Evolutionary conservation across 2,113 vertebrate genomes (phyloP).

Genomic region (Phylloscopus whistleri): DNA sequence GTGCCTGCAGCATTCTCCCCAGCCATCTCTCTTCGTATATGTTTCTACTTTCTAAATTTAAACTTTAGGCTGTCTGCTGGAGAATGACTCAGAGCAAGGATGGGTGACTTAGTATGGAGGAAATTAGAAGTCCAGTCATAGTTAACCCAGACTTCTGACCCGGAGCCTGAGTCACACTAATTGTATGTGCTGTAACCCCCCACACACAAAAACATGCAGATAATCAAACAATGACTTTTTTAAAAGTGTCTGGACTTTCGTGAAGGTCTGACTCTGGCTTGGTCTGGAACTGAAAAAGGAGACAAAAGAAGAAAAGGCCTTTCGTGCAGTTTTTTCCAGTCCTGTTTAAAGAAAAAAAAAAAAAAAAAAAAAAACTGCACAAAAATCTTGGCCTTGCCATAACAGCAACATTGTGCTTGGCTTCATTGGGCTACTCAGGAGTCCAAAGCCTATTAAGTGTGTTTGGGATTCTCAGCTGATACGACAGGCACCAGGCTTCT

Average conservation of each 20-base stretch:
- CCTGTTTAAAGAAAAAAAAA: constrained; percentile 4
- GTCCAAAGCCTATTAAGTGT: not conserved
- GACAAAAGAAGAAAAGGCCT: constrained; percentile 3
- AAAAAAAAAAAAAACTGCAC: not conserved
- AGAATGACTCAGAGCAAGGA: constrained; percentile 58
- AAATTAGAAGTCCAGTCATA: constrained; percentile 56
- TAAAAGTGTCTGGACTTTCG: not conserved
- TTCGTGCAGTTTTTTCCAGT: not conserved
- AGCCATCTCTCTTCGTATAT: not conserved
- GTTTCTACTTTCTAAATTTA: constrained; percentile 49
- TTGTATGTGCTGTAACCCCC: not conserved
- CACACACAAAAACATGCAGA: not conserved
- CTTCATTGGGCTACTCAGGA: not conserved
- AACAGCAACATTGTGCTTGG: constrained; percentile 44
- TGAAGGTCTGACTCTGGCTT: not conserved
- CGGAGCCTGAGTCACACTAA: constrained; percentile 30
- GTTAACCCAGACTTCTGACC: constrained; percentile 57
- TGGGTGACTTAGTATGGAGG: constrained; percentile 18
- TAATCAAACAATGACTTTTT: constrained; percentile 36
- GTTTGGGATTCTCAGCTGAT: not conserved
- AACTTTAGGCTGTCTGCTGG: constrained; percentile 10
- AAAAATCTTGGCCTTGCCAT: not conserved
- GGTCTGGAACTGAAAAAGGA: constrained; percentile 9
- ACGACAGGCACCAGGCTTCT: not conserved
- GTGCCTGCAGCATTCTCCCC: not conserved